phyloP scores from a whole-genome alignment of 1,140 invertebrate genomes.

The Zaprionus africanus region DNA sequence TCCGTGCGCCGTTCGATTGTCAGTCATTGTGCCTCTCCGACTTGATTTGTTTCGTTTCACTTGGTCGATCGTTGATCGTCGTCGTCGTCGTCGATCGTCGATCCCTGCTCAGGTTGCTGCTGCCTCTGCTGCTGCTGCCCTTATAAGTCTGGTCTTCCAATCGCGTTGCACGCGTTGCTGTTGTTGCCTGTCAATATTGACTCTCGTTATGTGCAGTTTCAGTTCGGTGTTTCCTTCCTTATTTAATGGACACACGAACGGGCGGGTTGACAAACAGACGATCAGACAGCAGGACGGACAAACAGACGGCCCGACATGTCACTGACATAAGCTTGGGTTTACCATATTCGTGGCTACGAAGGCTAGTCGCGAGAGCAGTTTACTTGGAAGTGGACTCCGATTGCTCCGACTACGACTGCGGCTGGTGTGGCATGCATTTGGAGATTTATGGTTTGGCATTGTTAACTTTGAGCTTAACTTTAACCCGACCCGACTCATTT shows the following conservation, averaged over 20 bases:
- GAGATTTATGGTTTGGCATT: slow-evolving; percentile 80
- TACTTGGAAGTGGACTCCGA: slow-evolving; percentile 66
- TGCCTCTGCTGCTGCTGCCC: slow-evolving; percentile 50
- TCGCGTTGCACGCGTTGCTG: slow-evolving; percentile 71
- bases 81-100: slow-evolving; percentile 46
- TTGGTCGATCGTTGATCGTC: slow-evolving; percentile 58
- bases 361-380: slow-evolving; percentile 72
- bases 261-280: slow-evolving; percentile 63
- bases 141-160: slow-evolving; percentile 67
- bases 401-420: slow-evolving; percentile 18
- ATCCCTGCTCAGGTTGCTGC: slow-evolving; percentile 42
- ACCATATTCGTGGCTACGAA: slow-evolving; percentile 69
- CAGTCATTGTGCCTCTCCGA: slow-evolving; percentile 77
- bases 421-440: slow-evolving; percentile 76
- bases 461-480: slow-evolving; percentile 71
- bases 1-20: slow-evolving; percentile 79
- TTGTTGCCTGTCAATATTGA: slow-evolving; percentile 81
- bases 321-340: slow-evolving; percentile 81
- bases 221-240: slow-evolving; percentile 74
- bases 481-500: slow-evolving; percentile 60
- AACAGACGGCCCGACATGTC: slow-evolving; percentile 65
- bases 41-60: slow-evolving; percentile 83
- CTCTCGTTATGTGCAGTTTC: slow-evolving; percentile 78
- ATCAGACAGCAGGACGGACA: slow-evolving; percentile 24
- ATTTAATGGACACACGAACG: slow-evolving; percentile 80